Base-by-base conservation (phyloP, 2,888 invertebrate species). In the Parelbella ahira region DNA sequence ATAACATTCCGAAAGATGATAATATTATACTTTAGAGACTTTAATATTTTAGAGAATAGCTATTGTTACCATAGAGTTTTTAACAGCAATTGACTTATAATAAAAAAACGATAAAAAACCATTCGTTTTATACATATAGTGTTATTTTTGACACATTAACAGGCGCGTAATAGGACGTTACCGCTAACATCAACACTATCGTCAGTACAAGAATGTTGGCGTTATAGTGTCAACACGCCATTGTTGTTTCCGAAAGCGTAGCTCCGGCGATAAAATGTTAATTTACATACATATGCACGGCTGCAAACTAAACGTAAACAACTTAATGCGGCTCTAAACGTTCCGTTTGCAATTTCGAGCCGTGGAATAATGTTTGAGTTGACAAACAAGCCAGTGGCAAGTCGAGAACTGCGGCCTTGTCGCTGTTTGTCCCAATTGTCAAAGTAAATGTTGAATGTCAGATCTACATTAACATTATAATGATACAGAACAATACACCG, bases 281-380 rank as follows among this genome's bases (percentile, higher is more conserved):
- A 33, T 36, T 42, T 42, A 29, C 34, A n/a, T n/a, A n/a, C n/a
- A 42, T 34, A 23, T 42, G 42, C 34, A 34, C 23, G n/a, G 20
- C 15, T 34, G 28, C 21, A 34, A 42, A 42, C 34, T 42, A 18
- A 23, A 41, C 27, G 27, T 29, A 42, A 42, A 42, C 34, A 42
- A 23, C 34, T 27, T 42, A 42, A 42, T 42, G 34, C 20, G 37
- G 10, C 33, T 21, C 38, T 42, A 34, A 42, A 33, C 34, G 41
- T 41, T 19, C 23, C 20, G 27, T 41, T 41, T 42, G 15, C 27
- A 32, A 28, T 24, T 32, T 33, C 33, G 7, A 19, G 27, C 21
- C 28, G 30, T 32, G 25, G 32, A 41, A 32, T 39, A 39, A 32
- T 41, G 32, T 41, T 41, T 41, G 39, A 32, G 13, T 41, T 33